Percentiles rank a stretch among this genome's conserved stretches.
These are phyloP conservation scores for Aphyosemion australe DNA, from an alignment of 2,113 vertebrate genomes.

Conservation along the genomic window DNA sequence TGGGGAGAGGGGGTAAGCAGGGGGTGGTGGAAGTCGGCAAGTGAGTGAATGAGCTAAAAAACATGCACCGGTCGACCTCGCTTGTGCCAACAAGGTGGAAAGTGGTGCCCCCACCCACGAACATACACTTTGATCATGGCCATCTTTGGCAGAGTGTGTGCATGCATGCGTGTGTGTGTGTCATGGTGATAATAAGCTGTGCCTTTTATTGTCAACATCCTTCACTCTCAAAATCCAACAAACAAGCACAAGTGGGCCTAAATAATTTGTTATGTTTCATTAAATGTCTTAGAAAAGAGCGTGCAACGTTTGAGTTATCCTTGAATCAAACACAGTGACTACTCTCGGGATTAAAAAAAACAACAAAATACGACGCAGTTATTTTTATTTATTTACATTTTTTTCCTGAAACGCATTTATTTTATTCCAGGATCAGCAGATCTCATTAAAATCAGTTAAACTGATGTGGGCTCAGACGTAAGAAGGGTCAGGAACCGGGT, in stretches of 20 bases:
- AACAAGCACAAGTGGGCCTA: background rate
- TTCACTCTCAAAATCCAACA: slow-evolving; percentile 29
- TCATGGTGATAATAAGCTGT: slow-evolving; percentile 44
- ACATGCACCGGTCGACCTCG: slow-evolving; percentile 70
- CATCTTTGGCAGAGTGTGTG: background rate
- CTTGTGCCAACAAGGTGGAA: slow-evolving; percentile 64
- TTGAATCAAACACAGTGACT: too few relatives aligned
- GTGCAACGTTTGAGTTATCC: too few relatives aligned
- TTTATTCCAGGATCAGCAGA: background rate
- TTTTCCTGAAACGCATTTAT: too few relatives aligned
- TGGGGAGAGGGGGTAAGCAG: slow-evolving; percentile 19
- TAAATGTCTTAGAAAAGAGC: too few relatives aligned
- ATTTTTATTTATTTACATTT: too few relatives aligned
- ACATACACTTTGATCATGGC: slow-evolving; percentile 29
- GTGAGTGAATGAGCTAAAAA: slow-evolving; percentile 70
- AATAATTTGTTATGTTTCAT: background rate
- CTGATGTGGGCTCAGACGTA: background rate
- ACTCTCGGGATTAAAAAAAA: too few relatives aligned
- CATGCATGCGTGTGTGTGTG: slow-evolving; percentile 2
- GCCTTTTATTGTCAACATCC: slow-evolving; percentile 23
- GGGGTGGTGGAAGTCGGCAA: slow-evolving; percentile 53
- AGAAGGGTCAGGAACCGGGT: background rate
- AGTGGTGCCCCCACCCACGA: slow-evolving; percentile 30
- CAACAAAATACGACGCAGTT: too few relatives aligned
- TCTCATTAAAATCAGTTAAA: background rate